Conservation (phyloP, 1,140 invertebrate species). For the Calephelis virginiensis region DNA sequence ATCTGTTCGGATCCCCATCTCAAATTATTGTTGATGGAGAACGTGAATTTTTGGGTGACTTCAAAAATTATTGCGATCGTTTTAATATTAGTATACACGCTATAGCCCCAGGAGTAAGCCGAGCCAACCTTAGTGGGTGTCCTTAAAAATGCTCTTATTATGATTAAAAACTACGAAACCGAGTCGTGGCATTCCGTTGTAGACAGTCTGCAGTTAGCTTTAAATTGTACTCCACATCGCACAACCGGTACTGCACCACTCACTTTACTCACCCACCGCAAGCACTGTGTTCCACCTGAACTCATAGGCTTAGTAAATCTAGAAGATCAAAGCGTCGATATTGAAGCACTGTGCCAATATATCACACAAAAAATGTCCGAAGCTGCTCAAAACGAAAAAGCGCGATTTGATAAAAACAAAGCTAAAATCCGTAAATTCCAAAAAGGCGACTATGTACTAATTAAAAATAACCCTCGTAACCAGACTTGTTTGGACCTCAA, state of each 20-base stretch:
- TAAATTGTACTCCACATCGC: constrained; percentile 37
- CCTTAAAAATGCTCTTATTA: constrained; percentile 36
- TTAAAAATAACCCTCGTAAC: constrained; percentile 31
- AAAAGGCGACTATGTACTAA: constrained; percentile 32
- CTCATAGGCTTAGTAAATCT: constrained; percentile 35
- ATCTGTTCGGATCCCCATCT: constrained; percentile 41
- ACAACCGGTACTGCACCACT: constrained; percentile 34
- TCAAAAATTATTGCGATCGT: constrained; percentile 32
- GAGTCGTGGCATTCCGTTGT: constrained; percentile 35
- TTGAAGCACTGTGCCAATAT: constrained; percentile 30
- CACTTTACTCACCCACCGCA: constrained; percentile 31
- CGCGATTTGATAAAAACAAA: constrained; percentile 31
- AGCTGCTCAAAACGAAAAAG: constrained; percentile 27
- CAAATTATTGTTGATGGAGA: constrained; percentile 41
- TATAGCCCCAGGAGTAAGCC: constrained; percentile 35
- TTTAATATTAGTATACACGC: constrained; percentile 34
- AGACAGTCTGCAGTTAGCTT: constrained; percentile 35
- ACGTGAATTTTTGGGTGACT: constrained; percentile 38
- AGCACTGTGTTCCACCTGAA: constrained; percentile 36
- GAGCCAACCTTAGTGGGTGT: constrained; percentile 40
- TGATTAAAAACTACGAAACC: constrained; percentile 41
- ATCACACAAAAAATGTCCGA: constrained; percentile 31
- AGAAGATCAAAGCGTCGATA: constrained; percentile 30
- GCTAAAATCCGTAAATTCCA: constrained; percentile 35
- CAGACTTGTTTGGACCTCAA: constrained; percentile 40